Base-by-base conservation (phyloP, 2,888 invertebrate genomes). In the Heliothis peltigera region DNA sequence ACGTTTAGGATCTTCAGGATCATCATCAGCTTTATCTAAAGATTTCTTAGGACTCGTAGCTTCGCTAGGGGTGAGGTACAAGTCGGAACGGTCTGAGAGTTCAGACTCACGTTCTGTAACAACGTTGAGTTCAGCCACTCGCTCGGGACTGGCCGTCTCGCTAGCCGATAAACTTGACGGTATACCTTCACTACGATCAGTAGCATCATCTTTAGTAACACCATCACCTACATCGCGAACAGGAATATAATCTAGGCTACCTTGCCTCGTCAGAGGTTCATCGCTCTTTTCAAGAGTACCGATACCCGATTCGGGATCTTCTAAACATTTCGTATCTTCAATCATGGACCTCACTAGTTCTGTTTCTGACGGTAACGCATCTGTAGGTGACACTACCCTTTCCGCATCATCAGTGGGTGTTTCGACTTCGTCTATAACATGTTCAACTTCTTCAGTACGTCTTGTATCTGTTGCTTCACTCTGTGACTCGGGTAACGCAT, bases 1-100 rank as follows among this genome's bases (percentile, higher is more conserved):
- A 63, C 90, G 87, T 74, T 93, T 92, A 4, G 94, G 94, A 73
- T 94, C 92, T 39, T 74, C 74, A 3, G 75, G 43, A 8, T 74
- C 74, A 25, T 74, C 74, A 61, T 93, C 95, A 87, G 91, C 90
- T 89, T 94, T 94, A 81, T 94, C 94, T 86, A 88, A 87, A 70
- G 82, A 84, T 89, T 90, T 93, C 81, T 91, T 92, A 74, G 95
- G 95, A 78, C 95, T 95, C 78, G 95, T 95, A 43, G 95, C 93
- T 87, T 97, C 97, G 44, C 96, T 96, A 21, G 97, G 97, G 53
- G 97, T 97, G 70, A 96, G 89, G 83, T 97, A 97, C 64, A 96
- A 93, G 83, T 97, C 97, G 52, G 97, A 97, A 70, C 96, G 95
- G 87, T 97, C 97, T 75, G 96, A 97, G 54, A 97, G 95, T 68